Base-by-base conservation (phyloP, 2,113 vertebrate genomes). In the Callipepla squamata region DNA sequence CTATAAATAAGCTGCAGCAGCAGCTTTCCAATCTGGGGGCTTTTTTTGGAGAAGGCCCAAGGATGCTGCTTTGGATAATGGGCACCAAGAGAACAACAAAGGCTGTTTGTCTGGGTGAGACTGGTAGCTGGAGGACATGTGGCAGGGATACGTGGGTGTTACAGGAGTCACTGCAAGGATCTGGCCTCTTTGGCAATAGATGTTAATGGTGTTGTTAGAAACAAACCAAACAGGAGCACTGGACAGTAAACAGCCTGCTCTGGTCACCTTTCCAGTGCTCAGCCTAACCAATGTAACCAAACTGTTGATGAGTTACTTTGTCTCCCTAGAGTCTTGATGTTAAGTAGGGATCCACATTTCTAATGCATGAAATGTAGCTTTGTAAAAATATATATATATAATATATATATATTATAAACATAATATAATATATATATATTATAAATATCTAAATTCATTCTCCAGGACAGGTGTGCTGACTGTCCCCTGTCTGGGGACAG, bases 361-460 rank as follows among this genome's bases (percentile, higher is more conserved):
- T 77, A 48, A 66, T 70, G 84, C 28, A 9, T 66, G 81, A 79
- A 87, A 92, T 40, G 66, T 32, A 81, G 45, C 63, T 90, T 93
- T 93, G 28, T 47, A 89, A 73, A 92, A 89, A 89, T n/a, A n/a
- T n/a, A n/a, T n/a, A n/a, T n/a, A n/a, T n/a, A n/a, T n/a, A n/a
- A n/a, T n/a, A n/a, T n/a, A n/a, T n/a, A n/a, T n/a, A n/a, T n/a
- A n/a, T n/a, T n/a, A n/a, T n/a, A n/a, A n/a, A n/a, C n/a, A n/a
- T n/a, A n/a, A n/a, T n/a, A n/a, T n/a, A n/a, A n/a, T n/a, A n/a
- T n/a, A n/a, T n/a, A n/a, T n/a, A n/a, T n/a, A n/a, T n/a, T n/a
- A n/a, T n/a, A 94, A 95, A 96, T 92, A 91, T 38, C 59, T 58
- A 44, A 76, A 80, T 95, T 85, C 53, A 55, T 94, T 92, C 42